Base-by-base conservation (phyloP, 1,140 invertebrate species). In the Eupristina koningsbergeri region DNA sequence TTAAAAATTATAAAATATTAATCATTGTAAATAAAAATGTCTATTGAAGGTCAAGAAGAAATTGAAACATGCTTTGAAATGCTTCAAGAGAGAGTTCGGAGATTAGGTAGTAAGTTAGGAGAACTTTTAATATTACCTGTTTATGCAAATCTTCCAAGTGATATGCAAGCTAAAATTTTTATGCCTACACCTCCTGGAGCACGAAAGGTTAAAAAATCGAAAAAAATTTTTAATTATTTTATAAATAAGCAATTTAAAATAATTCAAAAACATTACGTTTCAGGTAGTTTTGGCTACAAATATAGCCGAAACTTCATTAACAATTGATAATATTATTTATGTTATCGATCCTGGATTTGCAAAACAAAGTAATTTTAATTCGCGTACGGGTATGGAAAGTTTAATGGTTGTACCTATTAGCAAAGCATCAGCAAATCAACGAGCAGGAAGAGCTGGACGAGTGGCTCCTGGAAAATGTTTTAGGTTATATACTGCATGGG, bases 291-390 rank as follows among this genome's bases (percentile, higher is more conserved):
- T 99, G 34, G 99, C 99, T 2, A 99, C 99, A 34, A 99, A 99
- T 91, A 99, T 99, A 89, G 99, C 99, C 1, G 98, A 99, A 93
- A 99, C 99, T 31, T 99, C 98, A 8, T 93, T 99, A 17, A 99
- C 99, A 2, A 99, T 99, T 87, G 99, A 99, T 91, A 99, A 99
- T 87, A 99, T 99, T 85, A 97, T 98, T 75, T 99, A 99, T 93
- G 99, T 99, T 0, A 99, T 99, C 86, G 99, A 99, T 94, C 98
- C 98, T 29, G 99, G 99, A 3, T 99, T 99, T 93, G 98, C 98
- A 67, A 99, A 99, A 91, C 98, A 99, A 93, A 99, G 99, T 91
- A 99, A 98, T 92, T 99, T 99, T 89, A 99, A 99, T 94, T 98
- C 99, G 0, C 94, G 97, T 85, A 99, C 98, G 19, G 98, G 99